A percentile compares a stretch with the other conserved stretches of the same genome.
Evolutionary conservation across 2,888 invertebrate species (phyloP).

Genomic region (Agrenia bidenticulata): DNA sequence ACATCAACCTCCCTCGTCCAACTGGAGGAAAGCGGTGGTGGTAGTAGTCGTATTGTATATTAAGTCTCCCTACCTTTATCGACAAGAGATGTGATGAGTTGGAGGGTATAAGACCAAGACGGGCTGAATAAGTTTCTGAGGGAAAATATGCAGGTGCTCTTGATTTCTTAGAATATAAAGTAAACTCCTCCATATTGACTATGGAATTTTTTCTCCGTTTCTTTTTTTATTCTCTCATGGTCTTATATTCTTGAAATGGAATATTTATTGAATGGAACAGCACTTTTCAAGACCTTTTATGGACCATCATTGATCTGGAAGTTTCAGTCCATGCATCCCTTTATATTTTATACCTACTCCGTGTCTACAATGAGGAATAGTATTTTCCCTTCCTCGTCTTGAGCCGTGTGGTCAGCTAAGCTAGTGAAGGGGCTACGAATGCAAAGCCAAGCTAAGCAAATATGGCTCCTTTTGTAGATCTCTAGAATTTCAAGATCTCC

Average conservation of each 20-base stretch:
- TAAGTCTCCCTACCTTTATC: too few relatives aligned
- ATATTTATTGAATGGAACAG: conserved; percentile 43
- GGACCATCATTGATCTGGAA: conserved; percentile 40
- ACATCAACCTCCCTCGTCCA: too few relatives aligned
- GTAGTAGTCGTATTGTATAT: too few relatives aligned
- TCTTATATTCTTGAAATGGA: conserved; percentile 29
- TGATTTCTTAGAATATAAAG: conserved; percentile 25
- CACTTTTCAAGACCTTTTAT: conserved; percentile 42
- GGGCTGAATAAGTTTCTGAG: conserved; percentile 23
- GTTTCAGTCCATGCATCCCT: conserved; percentile 7
- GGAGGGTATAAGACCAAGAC: too few relatives aligned
- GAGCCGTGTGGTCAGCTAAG: not conserved
- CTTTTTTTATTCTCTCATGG: conserved; percentile 18
- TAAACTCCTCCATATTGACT: conserved; percentile 17
- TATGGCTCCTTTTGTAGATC: conserved; percentile 5
- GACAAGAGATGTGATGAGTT: too few relatives aligned
- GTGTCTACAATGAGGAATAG: not conserved
- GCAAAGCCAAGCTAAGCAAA: not conserved
- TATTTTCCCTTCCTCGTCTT: not conserved
- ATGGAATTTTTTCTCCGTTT: conserved; percentile 20
- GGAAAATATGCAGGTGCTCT: conserved; percentile 49
- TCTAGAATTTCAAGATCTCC: too few relatives aligned
- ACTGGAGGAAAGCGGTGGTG: too few relatives aligned
- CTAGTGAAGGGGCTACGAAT: not conserved
- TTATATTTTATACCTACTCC: not conserved